Conservation (phyloP, 2,888 invertebrate species). For the Drosophila percnosoma region DNA sequence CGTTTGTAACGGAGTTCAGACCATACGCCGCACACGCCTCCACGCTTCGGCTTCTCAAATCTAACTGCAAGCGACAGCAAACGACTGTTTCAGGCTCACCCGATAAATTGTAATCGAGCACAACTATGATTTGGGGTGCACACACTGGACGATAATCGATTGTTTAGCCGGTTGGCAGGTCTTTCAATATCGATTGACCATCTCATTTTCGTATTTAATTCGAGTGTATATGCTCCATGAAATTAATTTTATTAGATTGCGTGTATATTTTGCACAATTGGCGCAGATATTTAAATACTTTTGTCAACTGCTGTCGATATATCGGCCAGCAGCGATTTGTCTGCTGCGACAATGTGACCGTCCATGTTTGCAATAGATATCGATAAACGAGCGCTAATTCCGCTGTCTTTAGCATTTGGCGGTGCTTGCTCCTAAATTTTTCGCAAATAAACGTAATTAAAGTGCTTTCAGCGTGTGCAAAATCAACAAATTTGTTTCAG, state of each 20-base stretch:
- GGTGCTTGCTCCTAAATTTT: slow-evolving; percentile 48
- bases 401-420: slow-evolving; percentile 50
- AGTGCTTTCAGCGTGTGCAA: slow-evolving; percentile 20
- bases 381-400: slow-evolving; percentile 37
- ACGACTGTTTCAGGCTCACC: slow-evolving; percentile 3
- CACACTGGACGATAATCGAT: slow-evolving; percentile 14
- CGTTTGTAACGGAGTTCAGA: slow-evolving; percentile 21
- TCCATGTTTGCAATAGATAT: slow-evolving; percentile 14
- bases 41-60: slow-evolving; percentile 27
- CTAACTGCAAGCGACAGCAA: slow-evolving; percentile 42
- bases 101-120: slow-evolving; percentile 17
- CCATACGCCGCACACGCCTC: slow-evolving; percentile 4
- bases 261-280: background rate
- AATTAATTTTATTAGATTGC: background rate
- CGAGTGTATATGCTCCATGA: rapidly evolving
- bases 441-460: slow-evolving; percentile 39
- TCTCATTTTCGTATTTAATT: rapidly evolving
- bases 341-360: slow-evolving; percentile 26
- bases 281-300: background rate
- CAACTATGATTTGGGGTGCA: background rate
- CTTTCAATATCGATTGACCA: slow-evolving; percentile 12
- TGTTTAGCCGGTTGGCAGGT: slow-evolving; percentile 6
- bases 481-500: slow-evolving; percentile 8
- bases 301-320: slow-evolving; percentile 15
- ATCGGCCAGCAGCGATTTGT: background rate